Conservation (phyloP, 2,797 vertebrate genomes). For the Cichlasoma orientale region DNA sequence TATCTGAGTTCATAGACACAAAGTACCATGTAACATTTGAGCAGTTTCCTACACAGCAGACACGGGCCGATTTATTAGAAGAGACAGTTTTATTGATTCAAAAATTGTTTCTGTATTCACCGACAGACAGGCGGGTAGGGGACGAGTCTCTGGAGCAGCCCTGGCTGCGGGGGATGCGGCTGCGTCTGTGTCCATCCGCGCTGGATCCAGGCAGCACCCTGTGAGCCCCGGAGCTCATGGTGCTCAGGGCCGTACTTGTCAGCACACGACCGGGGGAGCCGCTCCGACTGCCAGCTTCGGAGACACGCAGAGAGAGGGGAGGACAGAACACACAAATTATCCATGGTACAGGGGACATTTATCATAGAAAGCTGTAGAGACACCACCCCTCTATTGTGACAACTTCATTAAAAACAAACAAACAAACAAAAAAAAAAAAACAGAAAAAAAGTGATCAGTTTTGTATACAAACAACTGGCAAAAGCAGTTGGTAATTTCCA, state of each 20-base stretch:
- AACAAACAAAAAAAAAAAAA: not conserved
- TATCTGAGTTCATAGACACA: not conserved
- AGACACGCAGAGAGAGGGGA: constrained; percentile 3
- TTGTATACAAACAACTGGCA: not conserved
- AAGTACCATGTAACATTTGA: not conserved
- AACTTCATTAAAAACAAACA: not conserved
- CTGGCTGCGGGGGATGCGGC: constrained; percentile 96
- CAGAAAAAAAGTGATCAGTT: not conserved
- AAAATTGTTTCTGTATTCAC: constrained; percentile 75
- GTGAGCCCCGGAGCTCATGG: constrained; percentile 90
- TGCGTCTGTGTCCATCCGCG: constrained; percentile 85
- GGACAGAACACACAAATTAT: not conserved
- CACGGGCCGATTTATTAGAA: not conserved
- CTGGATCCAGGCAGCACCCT: constrained; percentile 84
- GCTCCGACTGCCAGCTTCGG: constrained; percentile 93
- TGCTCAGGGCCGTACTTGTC: constrained; percentile 92
- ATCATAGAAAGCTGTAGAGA: not conserved
- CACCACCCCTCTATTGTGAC: not conserved
- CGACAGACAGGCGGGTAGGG: constrained; percentile 93
- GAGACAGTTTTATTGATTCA: not conserved
- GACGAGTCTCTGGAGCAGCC: constrained; percentile 97
- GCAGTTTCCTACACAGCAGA: not conserved
- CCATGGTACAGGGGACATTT: not conserved
- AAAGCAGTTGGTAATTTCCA: constrained; percentile 3
- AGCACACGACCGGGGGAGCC: constrained; percentile 96